A percentile compares a stretch with the other conserved stretches of the same genome.
Conservation (phyloP, 1,140 invertebrate genomes). For the Pseudomyrmex sp. region DNA sequence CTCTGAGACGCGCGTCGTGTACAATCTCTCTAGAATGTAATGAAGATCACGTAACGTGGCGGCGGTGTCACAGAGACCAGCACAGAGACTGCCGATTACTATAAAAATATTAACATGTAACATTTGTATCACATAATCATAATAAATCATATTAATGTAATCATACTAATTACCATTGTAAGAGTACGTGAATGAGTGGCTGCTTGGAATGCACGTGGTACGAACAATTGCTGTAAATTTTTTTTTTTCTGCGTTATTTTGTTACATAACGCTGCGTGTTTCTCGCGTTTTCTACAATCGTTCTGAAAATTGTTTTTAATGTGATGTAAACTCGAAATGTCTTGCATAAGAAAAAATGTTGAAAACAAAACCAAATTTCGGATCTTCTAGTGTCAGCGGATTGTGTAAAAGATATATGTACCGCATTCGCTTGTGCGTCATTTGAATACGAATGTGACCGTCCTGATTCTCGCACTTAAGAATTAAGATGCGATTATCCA, state of each 20-base stretch:
- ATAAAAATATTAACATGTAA: slow-evolving; percentile 75
- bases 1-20: background rate
- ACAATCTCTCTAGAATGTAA: slow-evolving; percentile 55
- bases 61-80: slow-evolving; percentile 75
- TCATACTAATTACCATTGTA: slow-evolving; percentile 74
- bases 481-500: background rate
- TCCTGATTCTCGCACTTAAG: background rate
- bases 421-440: background rate
- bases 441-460: background rate
- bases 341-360: too few species aligned
- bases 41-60: slow-evolving; percentile 61
- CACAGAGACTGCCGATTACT: slow-evolving; percentile 76
- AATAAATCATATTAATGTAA: slow-evolving; percentile 50
- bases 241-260: background rate
- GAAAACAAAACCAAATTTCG: background rate
- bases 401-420: background rate
- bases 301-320: background rate
- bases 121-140: slow-evolving; percentile 72
- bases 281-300: too few species aligned
- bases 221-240: background rate
- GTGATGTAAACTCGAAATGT: background rate
- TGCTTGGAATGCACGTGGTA: slow-evolving; percentile 64
- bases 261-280: background rate
- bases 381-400: slow-evolving; percentile 7
- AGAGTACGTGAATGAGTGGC: slow-evolving; percentile 68